phyloP scores from a whole-genome alignment of 1,140 invertebrate genomes.

The Planococcus citri region DNA sequence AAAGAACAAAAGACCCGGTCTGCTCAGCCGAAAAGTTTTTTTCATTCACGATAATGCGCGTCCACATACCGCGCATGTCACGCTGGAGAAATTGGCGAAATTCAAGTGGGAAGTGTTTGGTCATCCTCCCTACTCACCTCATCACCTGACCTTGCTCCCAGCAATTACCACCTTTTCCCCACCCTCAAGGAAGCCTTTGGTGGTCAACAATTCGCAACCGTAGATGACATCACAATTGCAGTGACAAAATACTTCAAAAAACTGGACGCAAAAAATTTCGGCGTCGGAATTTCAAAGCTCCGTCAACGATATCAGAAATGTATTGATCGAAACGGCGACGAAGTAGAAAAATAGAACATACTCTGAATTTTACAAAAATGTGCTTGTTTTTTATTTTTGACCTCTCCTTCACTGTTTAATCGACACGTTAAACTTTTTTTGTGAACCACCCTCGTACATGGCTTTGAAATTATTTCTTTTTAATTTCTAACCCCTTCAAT shows the following conservation, averaged over 20 bases:
- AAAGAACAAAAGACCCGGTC: conserved; percentile 27
- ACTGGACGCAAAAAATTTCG: conserved; percentile 13
- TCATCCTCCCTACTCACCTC: conserved; percentile 30
- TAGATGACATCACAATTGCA: conserved; percentile 1
- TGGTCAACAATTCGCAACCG: conserved; percentile 21
- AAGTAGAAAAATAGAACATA: conserved; percentile 21
- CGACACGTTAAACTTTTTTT: not conserved
- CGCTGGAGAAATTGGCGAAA: conserved; percentile 23
- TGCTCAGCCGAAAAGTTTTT: conserved; percentile 26
- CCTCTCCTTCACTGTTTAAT: not conserved
- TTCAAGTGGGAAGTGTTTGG: conserved; percentile 31
- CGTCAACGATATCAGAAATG: conserved; percentile 6
- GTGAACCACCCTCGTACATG: not conserved
- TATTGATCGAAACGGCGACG: conserved; percentile 19
- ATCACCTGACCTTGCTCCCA: conserved; percentile 31
- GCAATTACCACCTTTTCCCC: conserved; percentile 31
- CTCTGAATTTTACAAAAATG: not conserved
- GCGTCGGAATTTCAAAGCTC: conserved; percentile 17
- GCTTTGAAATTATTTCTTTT: too few species aligned
- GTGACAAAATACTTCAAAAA: conserved; percentile 16
- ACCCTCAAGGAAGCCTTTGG: conserved; percentile 24
- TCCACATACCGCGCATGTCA: conserved; percentile 28
- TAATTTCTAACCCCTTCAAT: too few species aligned
- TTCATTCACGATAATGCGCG: conserved; percentile 33
- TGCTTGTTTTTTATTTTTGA: not conserved